phyloP scores from a whole-genome alignment of 2,888 invertebrate species.

The Colostygia pectinataria region DNA sequence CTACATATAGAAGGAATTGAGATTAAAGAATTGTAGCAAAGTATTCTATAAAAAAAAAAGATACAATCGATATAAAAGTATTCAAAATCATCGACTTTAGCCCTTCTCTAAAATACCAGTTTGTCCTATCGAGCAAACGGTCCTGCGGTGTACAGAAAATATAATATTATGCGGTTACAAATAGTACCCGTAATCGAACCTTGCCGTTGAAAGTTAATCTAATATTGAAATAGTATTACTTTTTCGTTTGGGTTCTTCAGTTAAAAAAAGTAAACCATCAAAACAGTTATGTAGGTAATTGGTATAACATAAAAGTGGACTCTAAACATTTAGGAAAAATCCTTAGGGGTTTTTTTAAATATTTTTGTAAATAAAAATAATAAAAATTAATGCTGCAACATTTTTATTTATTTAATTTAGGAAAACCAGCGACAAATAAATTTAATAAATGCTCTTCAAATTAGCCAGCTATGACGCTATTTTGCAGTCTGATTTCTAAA shows the following conservation, averaged over 20 bases:
- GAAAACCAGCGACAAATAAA: too few species aligned
- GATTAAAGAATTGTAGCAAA: too few species aligned
- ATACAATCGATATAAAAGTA: conserved; percentile 12
- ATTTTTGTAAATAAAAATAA: too few species aligned
- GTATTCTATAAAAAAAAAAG: neutral
- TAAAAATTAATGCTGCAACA: too few species aligned
- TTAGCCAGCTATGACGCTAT: too few species aligned
- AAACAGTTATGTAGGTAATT: too few species aligned
- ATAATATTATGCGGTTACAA: conserved; percentile 77
- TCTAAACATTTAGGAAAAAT: too few species aligned
- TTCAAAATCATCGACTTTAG: conserved; percentile 5
- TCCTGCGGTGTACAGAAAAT: conserved; percentile 74
- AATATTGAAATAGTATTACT: conserved; percentile 68
- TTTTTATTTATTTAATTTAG: too few species aligned
- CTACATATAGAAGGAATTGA: too few species aligned
- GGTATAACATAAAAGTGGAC: too few species aligned
- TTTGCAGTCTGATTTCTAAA: too few species aligned
- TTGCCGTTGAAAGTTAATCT: conserved; percentile 67
- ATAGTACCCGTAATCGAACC: conserved; percentile 63
- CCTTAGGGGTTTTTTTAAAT: neutral
- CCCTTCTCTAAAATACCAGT: conserved; percentile 61
- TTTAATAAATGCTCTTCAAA: too few species aligned
- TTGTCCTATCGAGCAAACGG: conserved; percentile 72
- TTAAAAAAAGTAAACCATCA: neutral
- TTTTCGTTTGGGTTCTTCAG: conserved; percentile 34